Base-by-base conservation (phyloP, 2,888 invertebrate species). In the Drosophila neoperkinsi region DNA sequence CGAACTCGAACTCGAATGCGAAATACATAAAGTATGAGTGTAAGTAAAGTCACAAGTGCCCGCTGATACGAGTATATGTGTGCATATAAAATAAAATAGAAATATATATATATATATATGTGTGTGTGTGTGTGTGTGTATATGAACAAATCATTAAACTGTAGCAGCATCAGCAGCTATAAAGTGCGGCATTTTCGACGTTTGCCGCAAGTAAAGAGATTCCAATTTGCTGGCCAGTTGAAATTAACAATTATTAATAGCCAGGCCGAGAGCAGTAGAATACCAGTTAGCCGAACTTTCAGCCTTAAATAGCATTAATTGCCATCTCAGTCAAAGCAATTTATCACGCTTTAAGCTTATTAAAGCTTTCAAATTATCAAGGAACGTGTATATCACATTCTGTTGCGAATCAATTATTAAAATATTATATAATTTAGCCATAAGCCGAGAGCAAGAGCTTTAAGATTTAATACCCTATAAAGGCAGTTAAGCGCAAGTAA, bases 181-280 rank as follows among this genome's bases (percentile, higher is more conserved):
- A 57, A 52, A 56, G 28, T 16, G 30, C 56, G 71, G 71, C 77
- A 77, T 64, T 30, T 43, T 4, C 57, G 50, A 50, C 59, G 59
- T n/a, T 16, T 13, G 11, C 16, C 11, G 3, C 18, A 28, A 34
- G 18, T 10, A 11, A 31, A 55, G 31, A 28, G 38, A 33, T 28
- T 46, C 10, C 9, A 46, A n/a, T n/a, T 56, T 41, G 49, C 28
- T 28, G 30, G n/a, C 18, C 28, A 3, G 25, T 11, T 10, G n/a
- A 52, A 52, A 51, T 31, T n/a, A 11, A 51, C 18, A 51, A 30
- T 28, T 31, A 51, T 28, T 51, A 18, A 50, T 50, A 28, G 28
- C 50, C 28, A 18, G 28, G 18, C 18, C 50, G 28, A 50, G 28
- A 50, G 28, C 25, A 28, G 18, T 11, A 28, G 25, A 50, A 50